phyloP scores from a whole-genome alignment of 2,888 invertebrate species.

The Leptinotarsa haldemani region DNA sequence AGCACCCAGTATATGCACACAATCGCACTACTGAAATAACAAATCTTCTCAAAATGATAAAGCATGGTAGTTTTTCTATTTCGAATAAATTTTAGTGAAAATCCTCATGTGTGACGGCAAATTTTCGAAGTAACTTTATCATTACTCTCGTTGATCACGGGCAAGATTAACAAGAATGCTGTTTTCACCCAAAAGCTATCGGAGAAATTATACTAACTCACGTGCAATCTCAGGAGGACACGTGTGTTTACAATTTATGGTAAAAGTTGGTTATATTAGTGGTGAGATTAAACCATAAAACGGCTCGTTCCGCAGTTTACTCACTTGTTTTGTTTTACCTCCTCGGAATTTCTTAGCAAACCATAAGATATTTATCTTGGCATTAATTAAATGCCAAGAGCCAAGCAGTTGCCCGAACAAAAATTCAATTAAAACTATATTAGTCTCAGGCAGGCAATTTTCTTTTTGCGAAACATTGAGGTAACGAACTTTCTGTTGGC shows the following conservation, averaged over 20 bases:
- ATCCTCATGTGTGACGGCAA: too few relatives aligned
- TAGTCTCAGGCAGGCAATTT: constrained; percentile 7
- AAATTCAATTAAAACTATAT: constrained; percentile 41
- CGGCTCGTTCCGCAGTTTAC: constrained; percentile 54
- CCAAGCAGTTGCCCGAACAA: constrained; percentile 27
- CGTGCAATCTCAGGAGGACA: constrained; percentile 53
- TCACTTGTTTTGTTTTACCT: constrained; percentile 51
- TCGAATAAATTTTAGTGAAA: too few relatives aligned
- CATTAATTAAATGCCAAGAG: constrained; percentile 47
- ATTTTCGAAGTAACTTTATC: too few relatives aligned
- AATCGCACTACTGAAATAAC: too few relatives aligned
- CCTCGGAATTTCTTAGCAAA: constrained; percentile 52
- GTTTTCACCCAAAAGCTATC: constrained; percentile 21
- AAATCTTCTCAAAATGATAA: too few relatives aligned
- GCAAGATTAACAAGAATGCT: not conserved
- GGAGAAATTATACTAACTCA: constrained; percentile 50
- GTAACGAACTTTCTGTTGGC: not conserved
- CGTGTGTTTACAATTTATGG: constrained; percentile 57
- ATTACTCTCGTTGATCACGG: too few relatives aligned
- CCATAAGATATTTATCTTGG: constrained; percentile 50
- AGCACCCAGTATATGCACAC: too few relatives aligned
- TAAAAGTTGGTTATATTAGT: constrained; percentile 57
- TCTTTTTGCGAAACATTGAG: constrained; percentile 8
- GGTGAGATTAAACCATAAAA: constrained; percentile 58
- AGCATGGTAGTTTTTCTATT: too few relatives aligned